Conservation (phyloP, 1,140 invertebrate species). For the Nautilus pompilius region DNA sequence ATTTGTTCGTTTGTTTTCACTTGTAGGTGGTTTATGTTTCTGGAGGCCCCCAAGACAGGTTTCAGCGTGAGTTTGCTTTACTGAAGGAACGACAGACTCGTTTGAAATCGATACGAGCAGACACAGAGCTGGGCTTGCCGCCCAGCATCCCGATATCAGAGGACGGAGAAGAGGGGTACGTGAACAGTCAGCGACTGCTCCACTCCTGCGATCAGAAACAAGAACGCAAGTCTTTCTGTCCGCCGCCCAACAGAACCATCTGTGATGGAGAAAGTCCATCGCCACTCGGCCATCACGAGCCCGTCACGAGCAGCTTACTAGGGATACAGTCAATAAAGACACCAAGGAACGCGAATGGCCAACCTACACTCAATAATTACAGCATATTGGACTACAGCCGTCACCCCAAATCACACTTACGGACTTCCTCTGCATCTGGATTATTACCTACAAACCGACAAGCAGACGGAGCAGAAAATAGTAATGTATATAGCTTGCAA, state of each 20-base stretch:
- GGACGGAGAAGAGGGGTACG: slow-evolving; percentile 69
- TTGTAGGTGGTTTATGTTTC: too few relatives aligned
- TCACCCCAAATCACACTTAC: background rate
- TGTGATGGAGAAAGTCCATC: slow-evolving; percentile 68
- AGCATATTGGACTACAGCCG: background rate
- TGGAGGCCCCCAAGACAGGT: too few relatives aligned
- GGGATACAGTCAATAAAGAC: background rate
- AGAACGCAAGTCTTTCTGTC: slow-evolving; percentile 68
- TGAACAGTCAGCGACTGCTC: slow-evolving; percentile 63
- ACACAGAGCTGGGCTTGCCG: slow-evolving; percentile 66
- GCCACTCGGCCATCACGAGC: slow-evolving; percentile 33
- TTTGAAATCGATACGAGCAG: slow-evolving; percentile 46
- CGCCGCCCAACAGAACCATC: slow-evolving; percentile 70
- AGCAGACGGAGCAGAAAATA: background rate
- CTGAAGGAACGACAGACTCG: background rate
- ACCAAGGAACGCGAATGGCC: background rate
- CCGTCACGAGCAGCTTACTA: background rate
- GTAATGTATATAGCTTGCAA: background rate
- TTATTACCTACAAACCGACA: background rate
- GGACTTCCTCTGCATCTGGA: background rate
- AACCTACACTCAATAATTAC: background rate
- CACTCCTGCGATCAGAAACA: slow-evolving; percentile 66
- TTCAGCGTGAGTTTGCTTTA: background rate
- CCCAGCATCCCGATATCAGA: slow-evolving; percentile 65
- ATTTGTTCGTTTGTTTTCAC: too few relatives aligned